These are phyloP conservation scores for Papilio elwesi DNA, from an alignment of 2,888 invertebrate species.

Conservation along the genomic window DNA sequence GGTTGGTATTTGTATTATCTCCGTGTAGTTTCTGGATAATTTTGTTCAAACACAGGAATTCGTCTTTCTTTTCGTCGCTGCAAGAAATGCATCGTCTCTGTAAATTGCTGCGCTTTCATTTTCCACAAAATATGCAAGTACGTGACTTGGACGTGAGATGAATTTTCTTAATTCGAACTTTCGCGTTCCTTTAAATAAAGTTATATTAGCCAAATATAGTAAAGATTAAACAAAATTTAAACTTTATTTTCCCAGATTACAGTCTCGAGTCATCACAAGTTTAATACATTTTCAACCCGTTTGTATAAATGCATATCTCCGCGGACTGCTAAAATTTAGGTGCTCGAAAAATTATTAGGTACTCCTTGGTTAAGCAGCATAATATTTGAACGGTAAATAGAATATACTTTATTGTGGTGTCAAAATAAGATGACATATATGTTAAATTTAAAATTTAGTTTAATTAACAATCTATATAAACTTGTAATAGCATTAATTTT, in stretches of 20 bases:
- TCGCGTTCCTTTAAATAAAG: neutral
- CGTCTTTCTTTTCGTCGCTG: neutral
- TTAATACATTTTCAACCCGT: neutral
- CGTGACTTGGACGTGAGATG: constrained; percentile 3
- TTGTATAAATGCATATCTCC: too few species aligned
- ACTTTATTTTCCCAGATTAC: constrained; percentile 4
- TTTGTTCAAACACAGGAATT: neutral
- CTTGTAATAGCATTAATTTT: too few species aligned
- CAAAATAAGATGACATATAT: too few species aligned
- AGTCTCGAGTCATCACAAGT: neutral
- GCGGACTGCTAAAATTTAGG: too few species aligned
- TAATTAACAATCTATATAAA: too few species aligned
- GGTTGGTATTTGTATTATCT: constrained; percentile 23
- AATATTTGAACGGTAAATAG: too few species aligned
- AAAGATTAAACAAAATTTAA: neutral
- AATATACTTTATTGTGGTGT: too few species aligned
- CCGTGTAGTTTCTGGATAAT: neutral
- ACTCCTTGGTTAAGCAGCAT: too few species aligned
- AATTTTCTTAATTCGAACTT: constrained; percentile 16
- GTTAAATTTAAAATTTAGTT: too few species aligned
- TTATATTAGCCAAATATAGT: constrained; percentile 11
- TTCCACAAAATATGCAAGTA: neutral
- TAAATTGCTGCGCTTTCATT: constrained; percentile 3
- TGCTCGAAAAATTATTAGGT: too few species aligned
- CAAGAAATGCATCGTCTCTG: constrained; percentile 8